phyloP scores from a whole-genome alignment of 2,888 invertebrate species.

The Amphipoea oculea region DNA sequence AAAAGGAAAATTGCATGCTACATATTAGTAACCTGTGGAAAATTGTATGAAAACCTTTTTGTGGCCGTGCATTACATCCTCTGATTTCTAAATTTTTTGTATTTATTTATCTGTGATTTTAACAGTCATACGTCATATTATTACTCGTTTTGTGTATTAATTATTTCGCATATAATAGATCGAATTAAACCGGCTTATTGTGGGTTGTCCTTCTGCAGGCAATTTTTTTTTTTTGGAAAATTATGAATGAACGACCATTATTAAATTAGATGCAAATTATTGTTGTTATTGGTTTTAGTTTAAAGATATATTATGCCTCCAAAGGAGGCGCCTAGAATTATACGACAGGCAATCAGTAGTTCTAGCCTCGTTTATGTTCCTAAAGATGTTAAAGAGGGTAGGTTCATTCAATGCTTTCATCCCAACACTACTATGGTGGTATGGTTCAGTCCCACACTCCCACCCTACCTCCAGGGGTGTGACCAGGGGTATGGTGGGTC shows the following conservation, averaged over 20 bases:
- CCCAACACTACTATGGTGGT: background rate
- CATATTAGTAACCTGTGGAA: background rate
- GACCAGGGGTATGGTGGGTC: too few relatives aligned
- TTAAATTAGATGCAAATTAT: background rate
- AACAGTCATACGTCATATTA: background rate
- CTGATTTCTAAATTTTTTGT: background rate
- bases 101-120: conserved; percentile 15
- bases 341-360: conserved; percentile 80
- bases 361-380: conserved; percentile 80
- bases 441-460: too few relatives aligned
- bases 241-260: background rate
- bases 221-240: background rate
- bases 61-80: background rate
- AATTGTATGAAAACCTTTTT: conserved; percentile 24
- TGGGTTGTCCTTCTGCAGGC: background rate
- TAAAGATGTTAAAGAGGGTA: conserved; percentile 81
- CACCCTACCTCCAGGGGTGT: too few relatives aligned
- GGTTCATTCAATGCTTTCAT: background rate
- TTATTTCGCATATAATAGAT: background rate
- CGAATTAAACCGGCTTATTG: background rate
- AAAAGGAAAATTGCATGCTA: conserved; percentile 7
- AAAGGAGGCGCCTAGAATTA: conserved; percentile 72
- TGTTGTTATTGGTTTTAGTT: background rate
- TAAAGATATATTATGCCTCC: conserved; percentile 38
- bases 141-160: background rate